phyloP scores from a whole-genome alignment of 2,888 invertebrate species.

The Tiliacea aurago region DNA sequence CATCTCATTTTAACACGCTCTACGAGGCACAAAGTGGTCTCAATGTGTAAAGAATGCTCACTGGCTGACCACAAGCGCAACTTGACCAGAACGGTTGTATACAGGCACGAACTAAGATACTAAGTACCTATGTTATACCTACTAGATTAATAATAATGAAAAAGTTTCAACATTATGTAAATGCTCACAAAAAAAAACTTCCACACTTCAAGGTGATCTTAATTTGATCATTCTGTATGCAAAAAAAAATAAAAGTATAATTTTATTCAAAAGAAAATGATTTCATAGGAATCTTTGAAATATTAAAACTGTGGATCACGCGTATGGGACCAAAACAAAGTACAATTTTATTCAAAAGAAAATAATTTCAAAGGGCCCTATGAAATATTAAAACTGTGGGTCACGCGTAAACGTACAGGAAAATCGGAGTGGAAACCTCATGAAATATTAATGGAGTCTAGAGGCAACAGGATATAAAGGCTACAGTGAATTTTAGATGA shows the following conservation, averaged over 20 bases:
- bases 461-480: conserved; percentile 36
- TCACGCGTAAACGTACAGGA: conserved; percentile 42
- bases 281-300: conserved; percentile 51
- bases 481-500: conserved; percentile 26
- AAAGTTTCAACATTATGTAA: not conserved
- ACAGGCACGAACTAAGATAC: not conserved
- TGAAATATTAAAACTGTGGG: conserved; percentile 60
- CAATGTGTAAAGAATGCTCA: not conserved
- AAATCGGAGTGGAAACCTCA: conserved; percentile 44
- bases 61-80: not conserved
- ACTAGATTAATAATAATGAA: not conserved
- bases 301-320: conserved; percentile 41
- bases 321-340: not conserved
- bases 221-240: not conserved
- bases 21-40: not conserved
- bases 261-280: conserved; percentile 34
- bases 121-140: not conserved
- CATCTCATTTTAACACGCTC: not conserved
- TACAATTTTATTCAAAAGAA: conserved; percentile 33
- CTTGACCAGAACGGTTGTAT: not conserved
- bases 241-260: conserved; percentile 13
- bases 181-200: not conserved
- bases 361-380: conserved; percentile 42
- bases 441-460: conserved; percentile 55
- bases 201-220: not conserved